Evolutionary conservation across 2,888 invertebrate genomes (phyloP).

Genomic region (Scaeva pyrastri): DNA sequence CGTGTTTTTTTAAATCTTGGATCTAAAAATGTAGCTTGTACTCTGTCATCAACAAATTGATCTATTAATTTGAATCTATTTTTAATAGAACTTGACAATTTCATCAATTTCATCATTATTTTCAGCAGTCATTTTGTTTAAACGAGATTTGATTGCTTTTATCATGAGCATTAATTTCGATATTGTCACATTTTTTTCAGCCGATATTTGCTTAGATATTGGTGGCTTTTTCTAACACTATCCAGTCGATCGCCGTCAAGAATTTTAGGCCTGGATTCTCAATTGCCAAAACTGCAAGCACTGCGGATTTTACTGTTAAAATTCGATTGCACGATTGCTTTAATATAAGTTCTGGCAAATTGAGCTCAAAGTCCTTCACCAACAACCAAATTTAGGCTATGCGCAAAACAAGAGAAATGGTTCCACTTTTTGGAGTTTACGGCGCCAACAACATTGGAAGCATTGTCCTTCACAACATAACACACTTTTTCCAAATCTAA

Average conservation of each 20-base stretch:
- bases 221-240: constrained; percentile 18
- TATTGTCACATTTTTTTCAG: constrained; percentile 36
- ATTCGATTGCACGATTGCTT: constrained; percentile 40
- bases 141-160: background rate
- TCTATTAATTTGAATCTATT: background rate
- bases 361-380: constrained; percentile 43
- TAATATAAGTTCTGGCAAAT: constrained; percentile 43
- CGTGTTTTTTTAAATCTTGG: background rate
- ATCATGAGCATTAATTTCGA: constrained; percentile 36
- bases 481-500: constrained; percentile 29
- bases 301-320: constrained; percentile 33
- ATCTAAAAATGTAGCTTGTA: background rate
- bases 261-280: constrained; percentile 23
- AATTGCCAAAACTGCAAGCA: constrained; percentile 38
- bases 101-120: background rate
- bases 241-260: constrained; percentile 2
- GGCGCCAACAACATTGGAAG: background rate
- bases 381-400: constrained; percentile 36
- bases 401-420: background rate
- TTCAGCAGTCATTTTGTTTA: background rate
- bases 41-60: background rate
- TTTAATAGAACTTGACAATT: background rate
- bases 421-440: background rate
- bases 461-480: constrained; percentile 39
- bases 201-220: constrained; percentile 29